phyloP scores from a whole-genome alignment of 2,888 invertebrate genomes.

The Apodemia zela region DNA sequence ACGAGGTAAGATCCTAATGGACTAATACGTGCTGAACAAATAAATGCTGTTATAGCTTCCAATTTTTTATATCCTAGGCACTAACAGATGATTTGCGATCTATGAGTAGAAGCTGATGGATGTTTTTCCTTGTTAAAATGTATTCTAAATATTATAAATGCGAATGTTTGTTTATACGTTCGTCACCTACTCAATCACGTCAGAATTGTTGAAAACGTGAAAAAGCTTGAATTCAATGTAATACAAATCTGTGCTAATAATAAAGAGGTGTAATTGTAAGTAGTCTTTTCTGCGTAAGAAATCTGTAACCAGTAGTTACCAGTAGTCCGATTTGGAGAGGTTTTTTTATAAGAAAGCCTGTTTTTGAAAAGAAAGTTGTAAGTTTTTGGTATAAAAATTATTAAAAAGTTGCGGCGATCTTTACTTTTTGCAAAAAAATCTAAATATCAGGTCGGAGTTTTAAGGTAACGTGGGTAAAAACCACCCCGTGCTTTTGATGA shows the following conservation, averaged over 20 bases:
- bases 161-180: neutral
- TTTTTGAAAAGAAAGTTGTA: too few relatives aligned
- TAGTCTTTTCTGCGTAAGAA: too few relatives aligned
- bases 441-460: too few relatives aligned
- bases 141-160: constrained; percentile 5
- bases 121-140: constrained; percentile 3
- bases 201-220: neutral
- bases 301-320: too few relatives aligned
- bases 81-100: neutral
- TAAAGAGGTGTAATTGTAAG: neutral
- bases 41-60: constrained; percentile 7
- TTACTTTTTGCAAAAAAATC: too few relatives aligned
- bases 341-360: too few relatives aligned
- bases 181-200: neutral
- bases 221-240: neutral
- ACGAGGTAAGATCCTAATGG: constrained; percentile 35
- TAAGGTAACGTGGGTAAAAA: too few relatives aligned
- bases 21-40: constrained; percentile 28
- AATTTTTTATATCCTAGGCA: neutral
- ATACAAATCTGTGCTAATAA: neutral
- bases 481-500: too few relatives aligned
- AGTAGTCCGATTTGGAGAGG: too few relatives aligned
- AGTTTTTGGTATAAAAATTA: too few relatives aligned
- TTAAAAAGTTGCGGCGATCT: too few relatives aligned
- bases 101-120: constrained; percentile 11